phyloP scores from a whole-genome alignment of 2,113 vertebrate genomes.

The Lagopus leucura region DNA sequence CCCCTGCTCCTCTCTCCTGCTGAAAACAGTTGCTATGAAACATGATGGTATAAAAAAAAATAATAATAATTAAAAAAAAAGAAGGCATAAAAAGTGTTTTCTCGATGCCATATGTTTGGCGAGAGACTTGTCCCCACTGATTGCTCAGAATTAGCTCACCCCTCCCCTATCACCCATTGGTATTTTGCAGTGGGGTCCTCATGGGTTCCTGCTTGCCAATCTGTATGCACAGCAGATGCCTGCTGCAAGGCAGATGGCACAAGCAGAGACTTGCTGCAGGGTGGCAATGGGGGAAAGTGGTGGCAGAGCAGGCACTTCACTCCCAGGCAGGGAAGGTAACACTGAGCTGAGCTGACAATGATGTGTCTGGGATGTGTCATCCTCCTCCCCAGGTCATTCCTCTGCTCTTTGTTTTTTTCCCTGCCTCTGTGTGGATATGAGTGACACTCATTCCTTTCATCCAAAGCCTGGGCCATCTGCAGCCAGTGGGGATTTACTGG shows the following conservation, averaged over 20 bases:
- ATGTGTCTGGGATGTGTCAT: not conserved
- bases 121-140: not conserved
- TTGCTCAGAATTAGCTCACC: not conserved
- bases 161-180: not conserved
- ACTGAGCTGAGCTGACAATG: not conserved
- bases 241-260: not conserved
- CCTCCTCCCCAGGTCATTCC: not conserved
- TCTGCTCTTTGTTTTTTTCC: not conserved
- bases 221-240: not conserved
- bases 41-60: not conserved
- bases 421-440: not conserved
- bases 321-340: not conserved
- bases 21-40: conserved; percentile 4
- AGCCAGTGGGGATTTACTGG: not conserved
- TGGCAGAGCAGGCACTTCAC: not conserved
- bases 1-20: not conserved
- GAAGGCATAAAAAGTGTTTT: not conserved
- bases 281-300: not conserved
- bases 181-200: not conserved
- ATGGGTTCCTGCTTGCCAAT: not conserved
- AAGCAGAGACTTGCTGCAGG: not conserved
- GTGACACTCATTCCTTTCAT: not conserved
- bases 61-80: not conserved
- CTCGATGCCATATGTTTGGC: not conserved
- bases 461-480: not conserved